Percentiles rank a stretch among this genome's conserved stretches.
These are phyloP conservation scores for Porites cylindrica DNA, from an alignment of 92 coral and sea anemone species.

Conservation along the genomic window DNA sequence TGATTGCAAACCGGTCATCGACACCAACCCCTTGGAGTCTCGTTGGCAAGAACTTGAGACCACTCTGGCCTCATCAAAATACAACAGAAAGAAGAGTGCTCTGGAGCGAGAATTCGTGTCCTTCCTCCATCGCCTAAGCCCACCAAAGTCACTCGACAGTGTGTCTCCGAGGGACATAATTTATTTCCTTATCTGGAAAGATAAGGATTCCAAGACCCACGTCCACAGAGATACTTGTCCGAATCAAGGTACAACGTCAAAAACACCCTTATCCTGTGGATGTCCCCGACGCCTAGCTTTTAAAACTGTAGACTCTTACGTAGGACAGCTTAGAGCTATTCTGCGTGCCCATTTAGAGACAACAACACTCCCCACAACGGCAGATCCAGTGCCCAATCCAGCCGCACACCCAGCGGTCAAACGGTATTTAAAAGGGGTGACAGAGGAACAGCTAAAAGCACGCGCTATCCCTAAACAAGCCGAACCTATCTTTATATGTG, in stretches of 20 bases:
- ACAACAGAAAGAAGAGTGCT: conserved; percentile 9
- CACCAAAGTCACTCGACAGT: too few relatives aligned
- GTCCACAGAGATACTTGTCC: conserved; percentile 24
- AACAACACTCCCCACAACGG: too few relatives aligned
- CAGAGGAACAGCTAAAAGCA: too few relatives aligned
- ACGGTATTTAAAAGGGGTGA: too few relatives aligned
- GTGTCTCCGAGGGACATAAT: too few relatives aligned
- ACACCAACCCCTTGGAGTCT: not conserved
- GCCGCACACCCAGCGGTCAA: too few relatives aligned
- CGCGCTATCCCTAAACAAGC: too few relatives aligned
- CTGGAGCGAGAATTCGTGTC: too few relatives aligned
- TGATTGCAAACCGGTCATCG: not conserved
- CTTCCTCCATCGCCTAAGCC: too few relatives aligned
- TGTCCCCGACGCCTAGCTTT: conserved; percentile 42
- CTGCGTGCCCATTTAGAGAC: too few relatives aligned
- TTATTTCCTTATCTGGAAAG: conserved; percentile 58
- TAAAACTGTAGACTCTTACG: conserved; percentile 37
- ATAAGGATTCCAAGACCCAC: conserved; percentile 33
- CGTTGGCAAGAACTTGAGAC: conserved; percentile 18
- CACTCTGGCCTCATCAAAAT: conserved; percentile 18
- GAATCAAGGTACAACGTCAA: conserved; percentile 7
- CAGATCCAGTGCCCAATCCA: too few relatives aligned
- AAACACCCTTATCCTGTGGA: not conserved
- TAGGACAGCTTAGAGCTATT: conserved; percentile 33
- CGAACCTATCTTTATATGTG: too few relatives aligned